Conservation (phyloP, 2,888 invertebrate genomes). For the Drosophila paramelanica region DNA sequence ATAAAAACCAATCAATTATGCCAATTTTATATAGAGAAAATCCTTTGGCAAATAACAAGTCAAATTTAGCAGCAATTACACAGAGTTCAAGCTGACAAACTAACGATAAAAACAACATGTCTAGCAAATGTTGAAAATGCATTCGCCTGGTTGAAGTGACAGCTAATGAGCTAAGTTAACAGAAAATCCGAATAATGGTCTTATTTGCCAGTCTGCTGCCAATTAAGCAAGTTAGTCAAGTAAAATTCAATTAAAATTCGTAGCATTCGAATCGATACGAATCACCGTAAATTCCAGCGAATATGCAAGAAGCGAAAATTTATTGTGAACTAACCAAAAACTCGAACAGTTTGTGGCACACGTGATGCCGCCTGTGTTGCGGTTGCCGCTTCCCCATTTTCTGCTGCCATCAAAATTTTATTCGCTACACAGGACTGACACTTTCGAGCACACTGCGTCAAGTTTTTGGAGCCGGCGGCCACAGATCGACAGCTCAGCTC, state of each 20-base stretch:
- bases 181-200: no score
- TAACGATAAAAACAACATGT: no score
- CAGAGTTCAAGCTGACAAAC: no score
- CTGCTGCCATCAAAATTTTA: slow-evolving; percentile 2
- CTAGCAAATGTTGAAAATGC: not conserved
- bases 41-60: no score
- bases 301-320: not conserved
- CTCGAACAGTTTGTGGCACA: not conserved
- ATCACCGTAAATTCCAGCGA: not conserved
- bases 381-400: not conserved
- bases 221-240: no score
- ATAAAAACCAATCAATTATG: no score
- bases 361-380: not conserved
- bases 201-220: no score
- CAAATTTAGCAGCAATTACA: no score
- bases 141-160: not conserved
- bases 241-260: no score
- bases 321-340: not conserved
- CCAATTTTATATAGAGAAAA: no score
- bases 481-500: slow-evolving; percentile 49
- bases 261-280: not conserved
- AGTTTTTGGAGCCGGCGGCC: slow-evolving; percentile 21
- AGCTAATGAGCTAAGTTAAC: not conserved
- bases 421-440: not conserved
- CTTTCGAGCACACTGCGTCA: not conserved